Percentiles rank a stretch among this genome's conserved stretches.
phyloP scores from a whole-genome alignment of 1,140 invertebrate species.

The honey bee (Apis mellifera) region DNA sequence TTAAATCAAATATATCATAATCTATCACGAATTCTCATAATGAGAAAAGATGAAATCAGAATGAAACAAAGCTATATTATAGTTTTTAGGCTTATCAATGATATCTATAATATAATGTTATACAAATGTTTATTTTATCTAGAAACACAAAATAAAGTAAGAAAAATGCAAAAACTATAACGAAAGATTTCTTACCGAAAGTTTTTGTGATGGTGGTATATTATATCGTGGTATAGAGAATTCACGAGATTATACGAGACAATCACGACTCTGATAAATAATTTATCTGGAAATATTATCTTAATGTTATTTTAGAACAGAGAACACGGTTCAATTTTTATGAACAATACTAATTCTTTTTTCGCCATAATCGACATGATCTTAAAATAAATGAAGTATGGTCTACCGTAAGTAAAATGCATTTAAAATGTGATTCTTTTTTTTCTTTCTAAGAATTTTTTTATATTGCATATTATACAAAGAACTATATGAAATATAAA shows the following conservation, averaged over 20 bases:
- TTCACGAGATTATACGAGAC: no score
- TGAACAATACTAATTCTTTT: constrained; percentile 51
- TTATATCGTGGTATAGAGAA: constrained; percentile 26
- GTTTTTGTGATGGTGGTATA: constrained; percentile 64
- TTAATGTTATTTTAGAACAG: constrained; percentile 60
- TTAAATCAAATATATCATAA: no score
- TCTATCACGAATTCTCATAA: background rate
- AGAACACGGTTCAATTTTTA: constrained; percentile 74
- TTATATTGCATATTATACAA: no score
- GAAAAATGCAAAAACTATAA: constrained; percentile 30
- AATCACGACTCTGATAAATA: constrained; percentile 71
- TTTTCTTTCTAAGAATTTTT: background rate
- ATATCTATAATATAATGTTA: constrained; percentile 29
- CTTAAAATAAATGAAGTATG: constrained; percentile 65
- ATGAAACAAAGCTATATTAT: constrained; percentile 51
- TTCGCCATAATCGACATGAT: constrained; percentile 48
- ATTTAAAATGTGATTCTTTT: constrained; percentile 36
- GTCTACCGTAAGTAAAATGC: constrained; percentile 71
- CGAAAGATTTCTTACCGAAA: constrained; percentile 52
- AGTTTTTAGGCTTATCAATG: constrained; percentile 61
- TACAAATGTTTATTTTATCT: constrained; percentile 46
- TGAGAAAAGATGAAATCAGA: constrained; percentile 34
- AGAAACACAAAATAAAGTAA: constrained; percentile 14
- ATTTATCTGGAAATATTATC: constrained; percentile 78
- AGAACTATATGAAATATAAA: no score